Evolutionary conservation across 2,113 vertebrate genomes (phyloP).

Genomic region (Ptilorrhoa leucosticta): DNA sequence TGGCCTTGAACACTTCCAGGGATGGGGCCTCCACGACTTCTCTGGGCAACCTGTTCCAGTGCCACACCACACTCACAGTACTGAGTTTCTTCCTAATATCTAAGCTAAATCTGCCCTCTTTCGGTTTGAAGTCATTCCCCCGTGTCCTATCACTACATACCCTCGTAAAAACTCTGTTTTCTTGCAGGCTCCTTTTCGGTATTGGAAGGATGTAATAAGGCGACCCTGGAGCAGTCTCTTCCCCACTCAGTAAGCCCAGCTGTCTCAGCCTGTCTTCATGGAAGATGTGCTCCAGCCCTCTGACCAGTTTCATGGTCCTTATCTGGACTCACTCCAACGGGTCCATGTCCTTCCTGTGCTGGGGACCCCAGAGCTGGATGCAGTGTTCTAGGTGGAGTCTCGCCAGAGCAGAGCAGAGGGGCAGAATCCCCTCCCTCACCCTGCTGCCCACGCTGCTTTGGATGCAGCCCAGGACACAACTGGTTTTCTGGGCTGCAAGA

Average conservation of each 20-base stretch:
- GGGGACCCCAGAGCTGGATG: background rate
- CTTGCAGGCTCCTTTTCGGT: background rate
- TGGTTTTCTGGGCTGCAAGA: background rate
- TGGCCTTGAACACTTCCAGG: background rate
- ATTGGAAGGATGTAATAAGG: background rate
- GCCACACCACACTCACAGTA: background rate
- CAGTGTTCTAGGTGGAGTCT: background rate
- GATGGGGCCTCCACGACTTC: fast-evolving
- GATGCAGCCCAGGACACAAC: fast-evolving
- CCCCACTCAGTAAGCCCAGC: background rate
- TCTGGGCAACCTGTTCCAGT: background rate
- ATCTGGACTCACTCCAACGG: background rate
- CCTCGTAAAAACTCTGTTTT: background rate
- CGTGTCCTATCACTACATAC: background rate
- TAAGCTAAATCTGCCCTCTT: background rate
- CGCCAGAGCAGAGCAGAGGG: background rate
- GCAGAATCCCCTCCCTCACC: background rate
- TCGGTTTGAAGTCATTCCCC: background rate
- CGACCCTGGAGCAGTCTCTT: background rate
- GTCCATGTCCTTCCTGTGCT: background rate
- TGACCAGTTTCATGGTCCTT: background rate
- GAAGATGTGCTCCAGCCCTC: background rate
- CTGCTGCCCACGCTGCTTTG: fast-evolving
- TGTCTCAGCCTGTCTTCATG: background rate
- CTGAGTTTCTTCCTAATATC: background rate